Evolutionary conservation across 2,797 vertebrate species (phyloP).

Genomic region (Molothrus ater): DNA sequence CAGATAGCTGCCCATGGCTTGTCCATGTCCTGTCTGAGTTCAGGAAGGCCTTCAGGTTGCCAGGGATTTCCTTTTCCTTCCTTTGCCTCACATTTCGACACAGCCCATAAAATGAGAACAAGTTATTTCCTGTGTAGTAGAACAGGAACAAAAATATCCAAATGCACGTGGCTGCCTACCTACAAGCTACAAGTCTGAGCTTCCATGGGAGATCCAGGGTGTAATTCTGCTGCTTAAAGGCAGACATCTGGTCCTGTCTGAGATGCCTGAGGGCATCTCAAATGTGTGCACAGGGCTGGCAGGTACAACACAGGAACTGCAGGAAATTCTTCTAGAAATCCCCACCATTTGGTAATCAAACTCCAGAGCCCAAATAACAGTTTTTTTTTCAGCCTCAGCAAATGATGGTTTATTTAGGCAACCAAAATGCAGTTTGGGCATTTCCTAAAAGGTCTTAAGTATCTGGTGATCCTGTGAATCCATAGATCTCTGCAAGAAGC

Average conservation of each 20-base stretch:
- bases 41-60: neutral
- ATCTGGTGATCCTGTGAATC: neutral
- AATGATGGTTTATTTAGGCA: neutral
- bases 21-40: neutral
- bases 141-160: neutral
- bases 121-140: neutral
- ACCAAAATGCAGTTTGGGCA: neutral
- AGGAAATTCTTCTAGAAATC: slow-evolving; percentile 7
- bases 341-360: neutral
- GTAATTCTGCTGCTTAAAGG: neutral
- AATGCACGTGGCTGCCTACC: neutral
- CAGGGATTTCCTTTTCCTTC: slow-evolving; percentile 31
- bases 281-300: neutral
- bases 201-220: neutral
- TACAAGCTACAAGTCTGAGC: neutral
- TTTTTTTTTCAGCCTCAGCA: neutral
- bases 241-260: neutral
- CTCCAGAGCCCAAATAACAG: neutral
- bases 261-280: neutral
- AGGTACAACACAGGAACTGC: neutral
- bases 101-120: neutral
- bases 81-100: neutral
- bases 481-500: neutral
- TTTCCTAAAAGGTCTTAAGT: neutral
- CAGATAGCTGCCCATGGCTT: neutral